Evolutionary conservation across 2,797 vertebrate species (phyloP), one percentile per base, ranked within the genome.

Genomic region (Cercopithecus neglectus): DNA sequence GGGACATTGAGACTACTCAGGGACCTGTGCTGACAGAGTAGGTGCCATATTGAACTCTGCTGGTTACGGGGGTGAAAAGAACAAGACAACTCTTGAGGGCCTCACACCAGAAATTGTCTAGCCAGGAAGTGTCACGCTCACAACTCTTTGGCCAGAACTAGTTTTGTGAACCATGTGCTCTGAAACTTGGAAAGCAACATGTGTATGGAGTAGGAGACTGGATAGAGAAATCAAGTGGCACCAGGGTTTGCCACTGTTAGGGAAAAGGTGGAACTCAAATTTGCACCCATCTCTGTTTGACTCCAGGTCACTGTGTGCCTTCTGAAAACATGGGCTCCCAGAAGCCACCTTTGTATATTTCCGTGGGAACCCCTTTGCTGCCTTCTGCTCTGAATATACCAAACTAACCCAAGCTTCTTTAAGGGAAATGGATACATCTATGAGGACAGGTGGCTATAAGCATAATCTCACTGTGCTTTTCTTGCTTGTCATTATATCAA

Each of bases 371-470:
- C 19, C 39, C 8, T 50, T 55, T 1, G 0, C 19, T 17, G 67
- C 39, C 41, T 70, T 70, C 39, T 22, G 61, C 46, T 44, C 9
- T 1, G 5, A 53, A 22, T 13, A 8, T 12, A 1, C 33, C n/a
- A 36, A 36, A 36, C 11, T 17, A 8, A 5, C 33, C 55, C 3
- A 0, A 1, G 26, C 9, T 14, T 78, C 64, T 14, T n/a, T 8
- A 30, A 19, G 74, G 72, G 53, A 48, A 13, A 12, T 2, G 0
- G 12, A 13, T 9, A 3, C 0, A 1, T 76, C 44, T 72, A 1
- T 0, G 0, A 1, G n/a, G 30, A 2, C 3, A 1, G 5, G 8
- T 17, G 46, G 22, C 28, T 33, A 48, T 22, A 22, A 13, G 75
- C 55, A 5, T 1, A 13, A 7, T 33, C 41, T 39, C 19, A 0